Evolutionary conservation across 1,140 invertebrate species (phyloP).

Genomic region (Diachasmimorpha longicaudata): DNA sequence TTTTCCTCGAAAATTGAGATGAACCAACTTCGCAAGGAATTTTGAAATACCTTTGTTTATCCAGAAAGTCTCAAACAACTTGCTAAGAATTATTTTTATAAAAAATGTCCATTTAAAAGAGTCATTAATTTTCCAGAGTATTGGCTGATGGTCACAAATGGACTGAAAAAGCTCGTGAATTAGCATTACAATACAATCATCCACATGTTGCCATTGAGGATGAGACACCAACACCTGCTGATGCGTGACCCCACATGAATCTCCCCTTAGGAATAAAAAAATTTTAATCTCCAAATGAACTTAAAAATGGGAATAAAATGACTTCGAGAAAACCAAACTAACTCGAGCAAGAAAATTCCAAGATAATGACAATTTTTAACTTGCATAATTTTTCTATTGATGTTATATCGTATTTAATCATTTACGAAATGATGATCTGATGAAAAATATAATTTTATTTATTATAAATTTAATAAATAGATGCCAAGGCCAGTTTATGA

Average conservation of each 20-base stretch:
- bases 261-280: neutral
- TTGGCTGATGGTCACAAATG: constrained; percentile 53
- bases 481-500: neutral
- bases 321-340: too few species aligned
- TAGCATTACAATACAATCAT: constrained; percentile 32
- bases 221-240: neutral
- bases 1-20: too few species aligned
- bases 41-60: too few species aligned
- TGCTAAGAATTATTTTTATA: too few species aligned
- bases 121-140: constrained; percentile 44
- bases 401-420: neutral
- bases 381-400: neutral
- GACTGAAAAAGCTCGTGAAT: constrained; percentile 52
- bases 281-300: neutral
- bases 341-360: too few species aligned
- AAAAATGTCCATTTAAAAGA: neutral
- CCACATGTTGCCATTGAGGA: neutral
- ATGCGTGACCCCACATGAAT: neutral
- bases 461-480: too few species aligned
- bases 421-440: neutral
- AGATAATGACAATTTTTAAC: neutral
- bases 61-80: too few species aligned
- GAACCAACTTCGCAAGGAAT: too few species aligned
- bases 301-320: neutral
- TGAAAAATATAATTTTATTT: too few species aligned